phyloP scores from a whole-genome alignment of 2,113 vertebrate species.

The Cervus canadensis region DNA sequence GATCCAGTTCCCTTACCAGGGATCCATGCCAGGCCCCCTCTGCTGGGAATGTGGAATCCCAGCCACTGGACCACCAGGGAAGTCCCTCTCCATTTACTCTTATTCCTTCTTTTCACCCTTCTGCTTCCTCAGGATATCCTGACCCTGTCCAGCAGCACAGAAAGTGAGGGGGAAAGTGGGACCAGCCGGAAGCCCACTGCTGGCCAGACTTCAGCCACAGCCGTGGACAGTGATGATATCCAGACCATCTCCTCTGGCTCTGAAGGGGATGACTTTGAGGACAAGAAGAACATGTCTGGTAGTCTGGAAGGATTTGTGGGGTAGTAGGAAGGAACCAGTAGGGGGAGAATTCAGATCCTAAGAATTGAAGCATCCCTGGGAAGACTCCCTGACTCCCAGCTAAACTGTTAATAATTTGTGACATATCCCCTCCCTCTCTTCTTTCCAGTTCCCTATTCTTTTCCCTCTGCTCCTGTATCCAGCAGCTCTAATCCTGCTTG shows the following conservation, averaged over 20 bases:
- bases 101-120: background rate
- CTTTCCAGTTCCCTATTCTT: background rate
- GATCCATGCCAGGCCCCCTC: background rate
- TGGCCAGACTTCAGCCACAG: conserved; percentile 70
- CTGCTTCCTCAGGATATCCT: conserved; percentile 85
- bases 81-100: background rate
- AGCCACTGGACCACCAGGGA: background rate
- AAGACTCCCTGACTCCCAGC: background rate
- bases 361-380: background rate
- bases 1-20: background rate
- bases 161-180: conserved; percentile 80
- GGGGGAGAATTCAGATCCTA: background rate
- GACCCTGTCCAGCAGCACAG: conserved; percentile 89
- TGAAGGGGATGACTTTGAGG: conserved; percentile 88
- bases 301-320: conserved; percentile 22
- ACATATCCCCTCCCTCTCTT: background rate
- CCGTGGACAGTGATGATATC: conserved; percentile 94
- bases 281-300: conserved; percentile 80
- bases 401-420: background rate
- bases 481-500: background rate
- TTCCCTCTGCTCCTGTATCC: background rate
- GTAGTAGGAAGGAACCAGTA: background rate
- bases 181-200: conserved; percentile 54
- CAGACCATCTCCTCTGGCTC: conserved; percentile 98
- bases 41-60: background rate